A percentile compares a stretch with the other conserved stretches of the same genome.
Evolutionary conservation across 2,797 vertebrate species (phyloP).

Genomic region (Arnoldichthys spilopterus): DNA sequence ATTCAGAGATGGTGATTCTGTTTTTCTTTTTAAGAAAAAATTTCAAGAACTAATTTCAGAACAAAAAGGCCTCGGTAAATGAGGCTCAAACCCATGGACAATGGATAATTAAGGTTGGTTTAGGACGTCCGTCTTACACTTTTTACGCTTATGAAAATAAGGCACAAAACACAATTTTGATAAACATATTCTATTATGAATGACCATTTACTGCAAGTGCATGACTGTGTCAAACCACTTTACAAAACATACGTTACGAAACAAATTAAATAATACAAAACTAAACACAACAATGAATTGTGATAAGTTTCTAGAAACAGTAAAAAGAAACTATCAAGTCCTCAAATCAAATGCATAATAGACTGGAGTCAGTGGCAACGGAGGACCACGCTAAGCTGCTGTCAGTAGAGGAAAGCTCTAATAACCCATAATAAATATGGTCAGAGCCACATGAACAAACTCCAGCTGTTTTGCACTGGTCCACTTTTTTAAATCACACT

Average conservation of each 20-base stretch:
- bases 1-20: too few species aligned
- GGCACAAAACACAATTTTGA: conserved; percentile 21
- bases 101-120: neutral
- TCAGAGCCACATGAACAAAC: neutral
- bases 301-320: conserved; percentile 43
- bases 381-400: neutral
- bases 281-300: conserved; percentile 51
- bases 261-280: conserved; percentile 65
- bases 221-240: conserved; percentile 67
- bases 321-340: neutral
- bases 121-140: neutral
- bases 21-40: too few species aligned
- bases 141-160: neutral
- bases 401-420: conserved; percentile 1
- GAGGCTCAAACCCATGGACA: too few species aligned
- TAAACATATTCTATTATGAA: conserved; percentile 31
- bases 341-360: neutral
- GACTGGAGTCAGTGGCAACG: conserved; percentile 3
- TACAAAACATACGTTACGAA: conserved; percentile 78
- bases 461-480: conserved; percentile 29
- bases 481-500: conserved; percentile 36
- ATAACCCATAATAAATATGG: conserved; percentile 1
- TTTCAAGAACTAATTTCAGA: too few species aligned
- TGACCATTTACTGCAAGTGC: conserved; percentile 32
- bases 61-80: too few species aligned